Conservation (phyloP, 2,797 vertebrate species). For the Catamblyrhynchus diadema region DNA sequence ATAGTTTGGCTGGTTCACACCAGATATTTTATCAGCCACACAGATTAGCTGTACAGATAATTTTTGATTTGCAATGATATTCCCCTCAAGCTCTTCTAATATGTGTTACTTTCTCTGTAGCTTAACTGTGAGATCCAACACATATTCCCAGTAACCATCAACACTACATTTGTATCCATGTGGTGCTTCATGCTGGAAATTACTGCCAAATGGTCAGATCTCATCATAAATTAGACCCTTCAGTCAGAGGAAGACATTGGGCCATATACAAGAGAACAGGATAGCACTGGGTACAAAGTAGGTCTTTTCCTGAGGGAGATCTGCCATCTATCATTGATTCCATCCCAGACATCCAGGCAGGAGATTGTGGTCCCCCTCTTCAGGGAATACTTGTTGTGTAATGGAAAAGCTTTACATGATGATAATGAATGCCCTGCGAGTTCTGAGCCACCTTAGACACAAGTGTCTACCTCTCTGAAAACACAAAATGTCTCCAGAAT, state of each 20-base stretch:
- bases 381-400: not conserved
- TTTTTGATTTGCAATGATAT: not conserved
- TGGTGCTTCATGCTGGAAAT: not conserved
- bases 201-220: not conserved
- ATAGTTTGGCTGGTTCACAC: not conserved
- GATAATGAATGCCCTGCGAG: not conserved
- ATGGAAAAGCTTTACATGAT: not conserved
- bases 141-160: not conserved
- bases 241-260: not conserved
- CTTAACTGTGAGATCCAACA: not conserved
- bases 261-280: not conserved
- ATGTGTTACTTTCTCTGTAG: not conserved
- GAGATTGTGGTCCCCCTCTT: not conserved
- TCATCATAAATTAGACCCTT: not conserved
- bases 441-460: not conserved
- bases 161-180: not conserved
- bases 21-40: not conserved
- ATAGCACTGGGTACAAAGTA: not conserved
- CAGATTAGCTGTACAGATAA: not conserved
- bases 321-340: not conserved
- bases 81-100: not conserved
- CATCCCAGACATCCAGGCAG: not conserved
- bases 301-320: not conserved
- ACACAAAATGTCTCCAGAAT: not conserved
- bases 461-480: not conserved